These are phyloP conservation scores for Galagoides demidoff DNA, from an alignment of 2,797 vertebrate species.

Conservation along the genomic window DNA sequence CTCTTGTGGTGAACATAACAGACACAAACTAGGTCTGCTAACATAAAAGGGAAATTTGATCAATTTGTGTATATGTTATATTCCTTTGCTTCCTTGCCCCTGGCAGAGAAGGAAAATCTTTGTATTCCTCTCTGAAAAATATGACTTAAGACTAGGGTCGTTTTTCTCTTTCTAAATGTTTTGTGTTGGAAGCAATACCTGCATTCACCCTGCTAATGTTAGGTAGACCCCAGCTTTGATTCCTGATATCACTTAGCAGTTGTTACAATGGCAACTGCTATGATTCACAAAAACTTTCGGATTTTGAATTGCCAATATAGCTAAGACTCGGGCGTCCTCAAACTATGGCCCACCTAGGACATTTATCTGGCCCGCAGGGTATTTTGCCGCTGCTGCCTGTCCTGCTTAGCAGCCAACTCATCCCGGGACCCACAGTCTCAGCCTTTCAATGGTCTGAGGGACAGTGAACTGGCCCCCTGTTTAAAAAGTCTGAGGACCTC, in stretches of 20 bases:
- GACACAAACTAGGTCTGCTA: background rate
- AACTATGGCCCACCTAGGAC: no score
- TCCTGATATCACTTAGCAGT: background rate
- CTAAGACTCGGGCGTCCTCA: no score
- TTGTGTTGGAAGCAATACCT: background rate
- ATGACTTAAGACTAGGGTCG: background rate
- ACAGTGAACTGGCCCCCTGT: no score
- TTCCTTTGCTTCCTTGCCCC: background rate
- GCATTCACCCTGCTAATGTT: background rate
- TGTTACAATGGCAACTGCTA: background rate
- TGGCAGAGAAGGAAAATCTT: background rate
- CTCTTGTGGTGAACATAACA: background rate
- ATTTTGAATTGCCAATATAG: background rate
- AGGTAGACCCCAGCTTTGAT: background rate
- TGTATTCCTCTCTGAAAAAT: background rate
- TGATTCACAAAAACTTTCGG: constrained; percentile 23
- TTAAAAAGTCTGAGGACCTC: no score
- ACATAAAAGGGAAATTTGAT: constrained; percentile 10
- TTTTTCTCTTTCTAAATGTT: background rate
- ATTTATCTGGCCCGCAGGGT: no score
- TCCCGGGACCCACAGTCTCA: no score
- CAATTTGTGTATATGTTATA: background rate
- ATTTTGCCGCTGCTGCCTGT: no score
- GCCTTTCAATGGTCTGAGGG: no score
- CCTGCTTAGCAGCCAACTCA: no score